Evolutionary conservation across 2,113 vertebrate genomes (phyloP).

Genomic region (Tragelaphus imberbis): DNA sequence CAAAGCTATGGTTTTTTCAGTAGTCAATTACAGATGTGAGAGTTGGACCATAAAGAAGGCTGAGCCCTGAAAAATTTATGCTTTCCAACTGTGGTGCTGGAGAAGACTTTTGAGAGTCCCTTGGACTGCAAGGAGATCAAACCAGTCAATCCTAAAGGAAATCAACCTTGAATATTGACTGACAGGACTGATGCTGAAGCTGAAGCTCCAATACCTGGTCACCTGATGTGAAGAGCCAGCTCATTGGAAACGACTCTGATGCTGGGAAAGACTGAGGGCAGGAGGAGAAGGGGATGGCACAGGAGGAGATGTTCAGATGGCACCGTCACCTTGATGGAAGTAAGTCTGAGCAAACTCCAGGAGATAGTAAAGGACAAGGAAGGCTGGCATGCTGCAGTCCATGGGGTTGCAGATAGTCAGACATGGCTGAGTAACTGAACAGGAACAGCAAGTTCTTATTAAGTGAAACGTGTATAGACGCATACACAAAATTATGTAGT

Average conservation of each 20-base stretch:
- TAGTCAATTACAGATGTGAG: background rate
- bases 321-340: background rate
- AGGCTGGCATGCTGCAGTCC: background rate
- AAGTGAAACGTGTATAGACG: background rate
- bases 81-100: background rate
- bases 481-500: background rate
- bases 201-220: background rate
- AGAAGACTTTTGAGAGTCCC: background rate
- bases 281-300: background rate
- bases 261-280: background rate
- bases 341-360: background rate
- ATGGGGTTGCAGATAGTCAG: background rate
- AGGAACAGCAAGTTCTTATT: background rate
- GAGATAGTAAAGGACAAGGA: background rate
- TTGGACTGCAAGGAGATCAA: background rate
- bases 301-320: background rate
- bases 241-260: background rate
- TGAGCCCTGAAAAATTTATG: background rate
- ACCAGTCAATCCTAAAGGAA: background rate
- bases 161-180: background rate
- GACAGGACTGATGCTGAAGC: background rate
- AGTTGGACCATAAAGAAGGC: background rate
- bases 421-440: background rate
- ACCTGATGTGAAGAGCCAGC: background rate
- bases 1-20: background rate